phyloP scores from a whole-genome alignment of 2,888 invertebrate species.

The Acleris cristana region DNA sequence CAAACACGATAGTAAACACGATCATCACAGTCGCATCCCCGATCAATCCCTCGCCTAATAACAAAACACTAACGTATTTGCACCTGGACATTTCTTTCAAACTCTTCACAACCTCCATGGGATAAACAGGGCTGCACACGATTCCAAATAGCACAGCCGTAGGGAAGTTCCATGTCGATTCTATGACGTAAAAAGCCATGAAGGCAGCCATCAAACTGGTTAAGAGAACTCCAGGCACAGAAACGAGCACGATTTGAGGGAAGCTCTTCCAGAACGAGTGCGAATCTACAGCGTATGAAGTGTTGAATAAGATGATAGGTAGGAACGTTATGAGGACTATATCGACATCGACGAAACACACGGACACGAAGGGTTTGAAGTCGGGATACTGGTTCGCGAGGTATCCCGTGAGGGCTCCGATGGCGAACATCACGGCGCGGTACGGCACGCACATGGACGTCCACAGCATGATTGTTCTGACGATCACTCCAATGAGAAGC shows the following conservation, averaged over 20 bases:
- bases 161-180: conserved; percentile 64
- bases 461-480: conserved; percentile 66
- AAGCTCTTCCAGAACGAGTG: conserved; percentile 73
- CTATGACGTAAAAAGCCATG: conserved; percentile 70
- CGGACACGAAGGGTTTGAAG: conserved; percentile 63
- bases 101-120: conserved; percentile 69
- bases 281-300: conserved; percentile 68
- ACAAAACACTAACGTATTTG: conserved; percentile 69
- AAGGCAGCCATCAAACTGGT: conserved; percentile 66
- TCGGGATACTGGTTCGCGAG: conserved; percentile 60
- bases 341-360: conserved; percentile 69
- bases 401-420: conserved; percentile 68
- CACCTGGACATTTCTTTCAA: conserved; percentile 67
- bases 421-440: conserved; percentile 68
- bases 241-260: conserved; percentile 68
- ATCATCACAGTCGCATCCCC: conserved; percentile 76
- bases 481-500: conserved; percentile 63
- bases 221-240: conserved; percentile 63
- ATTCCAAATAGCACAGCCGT: conserved; percentile 69
- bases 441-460: conserved; percentile 64
- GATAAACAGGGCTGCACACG: conserved; percentile 72
- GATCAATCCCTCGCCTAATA: conserved; percentile 71
- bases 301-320: conserved; percentile 69
- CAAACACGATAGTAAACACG: conserved; percentile 67
- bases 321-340: conserved; percentile 60